Base-by-base conservation (phyloP, 2,797 vertebrate genomes). In the Pseudochromis fuscus region DNA sequence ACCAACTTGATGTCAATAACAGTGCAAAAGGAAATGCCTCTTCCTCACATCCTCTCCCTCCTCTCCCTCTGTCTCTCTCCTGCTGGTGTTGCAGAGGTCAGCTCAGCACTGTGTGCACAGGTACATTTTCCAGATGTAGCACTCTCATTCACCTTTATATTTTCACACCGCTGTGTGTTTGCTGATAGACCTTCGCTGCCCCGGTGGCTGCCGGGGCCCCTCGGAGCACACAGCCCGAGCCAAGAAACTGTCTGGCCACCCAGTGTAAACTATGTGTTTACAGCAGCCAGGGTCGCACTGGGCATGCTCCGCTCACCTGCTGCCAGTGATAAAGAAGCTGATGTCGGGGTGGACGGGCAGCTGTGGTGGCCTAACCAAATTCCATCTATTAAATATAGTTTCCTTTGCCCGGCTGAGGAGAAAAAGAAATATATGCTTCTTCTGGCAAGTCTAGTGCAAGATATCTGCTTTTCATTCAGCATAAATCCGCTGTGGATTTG, bases 221-320 rank as follows among this genome's bases (percentile, higher is more conserved):
- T 86, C 51, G 12, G 69, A 84, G 56, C 33, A 2, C 21, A 38
- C 51, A 68, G 63, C 28, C n/a, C 1, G 35, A 82, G 89, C 89
- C 87, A 91, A 87, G 86, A 87, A 90, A 49, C 66, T 87, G 79
- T 89, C 87, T 87, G 84, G 49, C 87, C 80, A 65, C 81, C 64
- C 72, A 78, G 87, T 87, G 88, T 90, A 88, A 93, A 91, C 87
- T 91, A 72, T 89, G 88, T 91, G 88, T 93, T 93, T 92, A 90
- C 87, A 83, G 83, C 72, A 18, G 62, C 77, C 69, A 25, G 85
- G 88, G 88, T 89, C 87, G 88, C 37, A 38, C 70, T 83, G 77
- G 82, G 73, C 87, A 70, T 28, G 78, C 81, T 76, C 52, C 6
- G 55, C 62, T 79, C 86, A 85, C 88, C 89, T 89, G 83, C 81